Conservation (phyloP, 2,797 vertebrate species). For the Ibycter americanus region DNA sequence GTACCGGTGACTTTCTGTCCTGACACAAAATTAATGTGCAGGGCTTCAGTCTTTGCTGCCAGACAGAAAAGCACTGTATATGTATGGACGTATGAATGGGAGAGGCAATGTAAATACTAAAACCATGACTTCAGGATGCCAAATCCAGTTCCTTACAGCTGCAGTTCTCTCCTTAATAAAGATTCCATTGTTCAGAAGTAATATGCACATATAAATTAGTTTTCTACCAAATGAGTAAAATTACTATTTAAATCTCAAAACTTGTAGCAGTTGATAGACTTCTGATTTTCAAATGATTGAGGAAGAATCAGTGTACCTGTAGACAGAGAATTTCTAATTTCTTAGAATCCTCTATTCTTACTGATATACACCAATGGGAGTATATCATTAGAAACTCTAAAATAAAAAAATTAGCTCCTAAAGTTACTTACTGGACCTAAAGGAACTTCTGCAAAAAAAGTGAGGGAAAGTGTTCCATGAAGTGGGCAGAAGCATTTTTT, state of each 20-base stretch:
- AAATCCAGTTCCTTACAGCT: not conserved
- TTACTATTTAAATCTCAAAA: not conserved
- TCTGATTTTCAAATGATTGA: not conserved
- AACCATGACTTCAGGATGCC: not conserved
- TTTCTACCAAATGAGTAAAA: not conserved
- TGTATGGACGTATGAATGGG: not conserved
- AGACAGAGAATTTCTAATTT: not conserved
- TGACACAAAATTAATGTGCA: not conserved
- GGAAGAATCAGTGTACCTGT: fast-evolving
- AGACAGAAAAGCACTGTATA: not conserved
- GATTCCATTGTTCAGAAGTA: not conserved
- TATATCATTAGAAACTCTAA: not conserved
- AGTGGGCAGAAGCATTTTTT: not conserved
- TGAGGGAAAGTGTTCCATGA: not conserved
- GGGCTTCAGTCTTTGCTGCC: not conserved
- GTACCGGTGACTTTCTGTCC: not conserved
- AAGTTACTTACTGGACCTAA: not conserved
- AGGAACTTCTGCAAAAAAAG: not conserved
- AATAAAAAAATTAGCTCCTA: not conserved
- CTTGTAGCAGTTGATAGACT: not conserved
- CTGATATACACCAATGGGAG: not conserved
- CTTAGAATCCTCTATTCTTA: not conserved
- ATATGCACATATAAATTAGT: not conserved
- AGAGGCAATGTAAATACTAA: not conserved
- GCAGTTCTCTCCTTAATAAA: not conserved